Evolutionary conservation across 2,888 invertebrate genomes (phyloP).

Genomic region (Dasypogon diadema): DNA sequence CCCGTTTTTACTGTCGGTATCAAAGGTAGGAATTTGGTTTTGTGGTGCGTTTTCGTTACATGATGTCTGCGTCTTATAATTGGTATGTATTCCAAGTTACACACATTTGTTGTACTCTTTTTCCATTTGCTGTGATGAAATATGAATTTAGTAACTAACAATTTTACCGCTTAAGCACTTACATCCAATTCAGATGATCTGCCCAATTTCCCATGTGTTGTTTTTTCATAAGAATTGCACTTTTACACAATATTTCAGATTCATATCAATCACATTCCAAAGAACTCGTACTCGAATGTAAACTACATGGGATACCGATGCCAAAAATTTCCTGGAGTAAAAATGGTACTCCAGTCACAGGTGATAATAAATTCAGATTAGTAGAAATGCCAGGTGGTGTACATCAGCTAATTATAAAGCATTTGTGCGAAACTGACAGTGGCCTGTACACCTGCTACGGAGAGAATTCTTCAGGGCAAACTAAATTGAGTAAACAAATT

Average conservation of each 20-base stretch:
- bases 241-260: conserved; percentile 68
- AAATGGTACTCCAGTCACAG: conserved; percentile 72
- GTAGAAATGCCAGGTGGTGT: conserved; percentile 76
- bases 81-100: conserved; percentile 49
- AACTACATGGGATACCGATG: conserved; percentile 79
- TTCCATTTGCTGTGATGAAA: too few relatives aligned
- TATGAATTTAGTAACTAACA: too few relatives aligned
- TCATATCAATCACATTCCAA: conserved; percentile 77
- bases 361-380: conserved; percentile 72
- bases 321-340: conserved; percentile 80
- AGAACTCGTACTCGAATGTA: conserved; percentile 81
- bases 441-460: conserved; percentile 84
- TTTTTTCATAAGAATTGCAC: neutral
- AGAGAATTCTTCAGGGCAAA: conserved; percentile 75
- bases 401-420: conserved; percentile 75
- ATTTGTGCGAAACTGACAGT: conserved; percentile 75
- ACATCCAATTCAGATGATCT: conserved; percentile 27
- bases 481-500: conserved; percentile 66
- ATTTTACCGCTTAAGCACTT: conserved; percentile 7
- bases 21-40: conserved; percentile 71
- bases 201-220: neutral
- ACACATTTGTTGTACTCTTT: too few relatives aligned
- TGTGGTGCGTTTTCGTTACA: conserved; percentile 49
- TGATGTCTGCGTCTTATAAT: conserved; percentile 29
- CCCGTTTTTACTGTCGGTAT: conserved; percentile 83